Conservation (phyloP, 2,888 invertebrate species). For the Reticulitermes lucifugus region DNA sequence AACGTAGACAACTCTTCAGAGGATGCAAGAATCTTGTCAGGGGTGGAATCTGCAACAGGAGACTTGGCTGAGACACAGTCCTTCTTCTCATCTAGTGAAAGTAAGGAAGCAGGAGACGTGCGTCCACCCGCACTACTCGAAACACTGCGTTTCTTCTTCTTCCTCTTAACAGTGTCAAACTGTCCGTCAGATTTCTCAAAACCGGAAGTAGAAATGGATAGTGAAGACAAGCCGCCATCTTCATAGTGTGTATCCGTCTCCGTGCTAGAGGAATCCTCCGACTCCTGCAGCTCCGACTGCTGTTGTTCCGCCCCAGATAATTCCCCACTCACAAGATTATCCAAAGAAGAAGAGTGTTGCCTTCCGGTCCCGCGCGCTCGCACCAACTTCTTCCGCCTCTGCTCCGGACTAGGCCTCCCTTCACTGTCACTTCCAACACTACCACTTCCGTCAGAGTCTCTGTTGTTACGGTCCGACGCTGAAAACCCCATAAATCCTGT, state of each 20-base stretch:
- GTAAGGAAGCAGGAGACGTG: constrained; percentile 53
- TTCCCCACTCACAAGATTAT: constrained; percentile 72
- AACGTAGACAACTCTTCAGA: constrained; percentile 29
- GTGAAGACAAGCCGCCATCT: constrained; percentile 12
- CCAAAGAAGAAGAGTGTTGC: constrained; percentile 80
- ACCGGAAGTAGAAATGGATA: constrained; percentile 56
- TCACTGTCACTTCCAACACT: constrained; percentile 93
- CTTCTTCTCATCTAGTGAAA: constrained; percentile 20
- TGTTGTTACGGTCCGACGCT: constrained; percentile 70
- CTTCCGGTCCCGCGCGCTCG: constrained; percentile 85
- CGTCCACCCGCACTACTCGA: constrained; percentile 20
- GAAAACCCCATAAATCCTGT: constrained; percentile 88
- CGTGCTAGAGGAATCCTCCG: constrained; percentile 64
- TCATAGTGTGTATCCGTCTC: constrained; percentile 78
- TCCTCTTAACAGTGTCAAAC: constrained; percentile 85
- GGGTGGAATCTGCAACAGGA: constrained; percentile 2
- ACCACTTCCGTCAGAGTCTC: constrained; percentile 76
- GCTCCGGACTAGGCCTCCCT: constrained; percentile 88
- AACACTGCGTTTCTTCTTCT: constrained; percentile 75
- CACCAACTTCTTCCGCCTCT: constrained; percentile 82
- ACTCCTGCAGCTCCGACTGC: constrained; percentile 71
- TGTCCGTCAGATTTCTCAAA: constrained; percentile 72
- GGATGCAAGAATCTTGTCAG: constrained; percentile 25
- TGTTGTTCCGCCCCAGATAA: constrained; percentile 65
- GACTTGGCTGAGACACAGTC: not conserved